Percentiles rank a stretch among this genome's conserved stretches.
phyloP scores from a whole-genome alignment of 2,797 vertebrate species.

The Tenualosa ilisha region DNA sequence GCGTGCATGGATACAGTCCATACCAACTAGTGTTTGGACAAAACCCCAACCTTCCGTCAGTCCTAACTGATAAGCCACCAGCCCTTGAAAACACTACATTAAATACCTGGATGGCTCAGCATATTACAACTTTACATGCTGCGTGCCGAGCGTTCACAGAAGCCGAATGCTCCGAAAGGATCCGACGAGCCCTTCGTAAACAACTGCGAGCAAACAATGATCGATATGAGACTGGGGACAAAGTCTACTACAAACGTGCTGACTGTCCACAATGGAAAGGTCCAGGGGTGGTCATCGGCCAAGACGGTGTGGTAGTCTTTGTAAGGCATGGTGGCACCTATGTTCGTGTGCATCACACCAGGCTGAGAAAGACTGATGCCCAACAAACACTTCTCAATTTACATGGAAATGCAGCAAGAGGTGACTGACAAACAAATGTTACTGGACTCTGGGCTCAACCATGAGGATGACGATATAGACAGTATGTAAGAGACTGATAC shows the following conservation, averaged over 20 bases:
- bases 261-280: slow-evolving; percentile 50
- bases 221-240: slow-evolving; percentile 38
- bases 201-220: slow-evolving; percentile 43
- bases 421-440: neutral
- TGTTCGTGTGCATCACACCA: slow-evolving; percentile 35
- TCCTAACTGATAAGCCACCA: slow-evolving; percentile 40
- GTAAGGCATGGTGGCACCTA: slow-evolving; percentile 39
- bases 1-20: slow-evolving; percentile 48
- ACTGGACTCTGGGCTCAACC: neutral
- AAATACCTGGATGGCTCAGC: slow-evolving; percentile 34
- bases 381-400: neutral
- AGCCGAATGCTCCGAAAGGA: slow-evolving; percentile 45
- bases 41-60: slow-evolving; percentile 39
- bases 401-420: neutral
- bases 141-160: slow-evolving; percentile 52
- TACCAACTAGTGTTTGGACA: slow-evolving; percentile 48
- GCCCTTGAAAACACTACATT: slow-evolving; percentile 33
- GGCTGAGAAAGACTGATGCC: slow-evolving; percentile 29
- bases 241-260: slow-evolving; percentile 43
- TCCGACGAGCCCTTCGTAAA: slow-evolving; percentile 40
- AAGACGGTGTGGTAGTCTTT: slow-evolving; percentile 52
- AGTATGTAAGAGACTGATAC: neutral
- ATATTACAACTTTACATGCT: slow-evolving; percentile 46
- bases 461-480: neutral
- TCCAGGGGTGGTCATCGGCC: slow-evolving; percentile 47